A percentile compares a stretch with the other conserved stretches of the same genome.
Conservation (phyloP, 2,113 vertebrate genomes). For the Carlito syrichta region DNA sequence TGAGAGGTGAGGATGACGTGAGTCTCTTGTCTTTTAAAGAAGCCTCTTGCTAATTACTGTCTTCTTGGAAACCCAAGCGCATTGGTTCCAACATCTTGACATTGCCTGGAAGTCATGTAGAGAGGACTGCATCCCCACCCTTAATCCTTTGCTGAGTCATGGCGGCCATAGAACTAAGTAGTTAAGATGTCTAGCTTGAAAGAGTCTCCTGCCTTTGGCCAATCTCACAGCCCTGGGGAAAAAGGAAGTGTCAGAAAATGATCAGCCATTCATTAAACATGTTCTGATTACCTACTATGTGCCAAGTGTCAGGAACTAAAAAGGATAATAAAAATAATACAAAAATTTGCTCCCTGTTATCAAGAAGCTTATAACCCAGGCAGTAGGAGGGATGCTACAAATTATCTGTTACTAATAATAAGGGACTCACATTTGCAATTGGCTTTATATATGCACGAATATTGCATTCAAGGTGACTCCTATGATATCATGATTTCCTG, state of each 20-base stretch:
- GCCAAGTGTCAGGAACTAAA: not conserved
- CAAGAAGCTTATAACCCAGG: not conserved
- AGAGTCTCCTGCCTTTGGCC: not conserved
- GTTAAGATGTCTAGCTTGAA: not conserved
- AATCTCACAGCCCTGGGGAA: not conserved
- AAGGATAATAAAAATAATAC: not conserved
- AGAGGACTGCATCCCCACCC: not conserved
- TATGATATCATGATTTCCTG: not conserved
- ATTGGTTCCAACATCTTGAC: not conserved
- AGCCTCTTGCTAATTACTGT: not conserved
- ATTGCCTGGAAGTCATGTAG: not conserved
- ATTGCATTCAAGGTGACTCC: not conserved
- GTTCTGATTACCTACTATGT: not conserved
- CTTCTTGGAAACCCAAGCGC: not conserved
- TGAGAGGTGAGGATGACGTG: not conserved
- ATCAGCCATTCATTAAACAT: not conserved
- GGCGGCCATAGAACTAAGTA: not conserved
- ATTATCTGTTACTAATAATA: not conserved
- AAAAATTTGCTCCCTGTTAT: not conserved
- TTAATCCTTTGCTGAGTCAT: slow-evolving; percentile 10
- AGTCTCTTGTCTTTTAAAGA: not conserved
- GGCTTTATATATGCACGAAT: not conserved
- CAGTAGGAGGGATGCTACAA: not conserved
- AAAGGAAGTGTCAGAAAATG: not conserved
- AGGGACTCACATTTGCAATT: not conserved